phyloP scores from a whole-genome alignment of 2,888 invertebrate genomes.

The Ypsolopha sequella region DNA sequence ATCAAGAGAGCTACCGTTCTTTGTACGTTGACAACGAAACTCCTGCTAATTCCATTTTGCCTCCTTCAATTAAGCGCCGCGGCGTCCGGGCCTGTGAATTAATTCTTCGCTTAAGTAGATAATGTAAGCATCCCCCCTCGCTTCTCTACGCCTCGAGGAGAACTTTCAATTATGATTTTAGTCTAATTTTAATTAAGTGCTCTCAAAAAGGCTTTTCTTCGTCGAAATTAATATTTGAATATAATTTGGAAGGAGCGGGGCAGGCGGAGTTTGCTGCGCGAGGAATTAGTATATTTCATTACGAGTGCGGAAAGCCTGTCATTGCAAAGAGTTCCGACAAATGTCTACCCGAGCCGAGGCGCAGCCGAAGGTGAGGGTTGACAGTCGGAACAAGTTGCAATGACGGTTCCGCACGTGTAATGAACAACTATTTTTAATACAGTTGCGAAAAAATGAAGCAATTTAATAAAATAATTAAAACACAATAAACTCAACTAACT shows the following conservation, averaged over 20 bases:
- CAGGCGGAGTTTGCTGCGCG: slow-evolving; percentile 67
- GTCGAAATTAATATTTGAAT: slow-evolving; percentile 71
- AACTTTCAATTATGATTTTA: slow-evolving; percentile 71
- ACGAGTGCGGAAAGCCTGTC: no score
- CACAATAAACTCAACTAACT: no score
- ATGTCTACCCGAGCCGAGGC: no score
- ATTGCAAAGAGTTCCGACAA: no score
- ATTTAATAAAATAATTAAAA: no score
- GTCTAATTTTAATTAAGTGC: slow-evolving; percentile 71
- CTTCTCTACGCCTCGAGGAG: slow-evolving; percentile 68
- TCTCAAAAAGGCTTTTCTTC: slow-evolving; percentile 68
- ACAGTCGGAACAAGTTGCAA: no score
- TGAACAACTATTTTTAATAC: no score
- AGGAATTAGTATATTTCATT: no score
- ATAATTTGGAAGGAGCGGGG: slow-evolving; percentile 68
- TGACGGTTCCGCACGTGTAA: no score
- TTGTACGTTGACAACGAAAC: slow-evolving; percentile 28
- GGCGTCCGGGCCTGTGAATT: slow-evolving; percentile 47
- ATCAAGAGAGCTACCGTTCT: not conserved
- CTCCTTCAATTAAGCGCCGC: slow-evolving; percentile 50
- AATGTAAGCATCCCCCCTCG: slow-evolving; percentile 51
- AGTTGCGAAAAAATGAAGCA: no score
- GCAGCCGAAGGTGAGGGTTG: no score
- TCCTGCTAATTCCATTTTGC: slow-evolving; percentile 27
- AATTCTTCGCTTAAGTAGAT: slow-evolving; percentile 65